Evolutionary conservation across 2,888 invertebrate species (phyloP).

Genomic region (Drosophila macrospina): DNA sequence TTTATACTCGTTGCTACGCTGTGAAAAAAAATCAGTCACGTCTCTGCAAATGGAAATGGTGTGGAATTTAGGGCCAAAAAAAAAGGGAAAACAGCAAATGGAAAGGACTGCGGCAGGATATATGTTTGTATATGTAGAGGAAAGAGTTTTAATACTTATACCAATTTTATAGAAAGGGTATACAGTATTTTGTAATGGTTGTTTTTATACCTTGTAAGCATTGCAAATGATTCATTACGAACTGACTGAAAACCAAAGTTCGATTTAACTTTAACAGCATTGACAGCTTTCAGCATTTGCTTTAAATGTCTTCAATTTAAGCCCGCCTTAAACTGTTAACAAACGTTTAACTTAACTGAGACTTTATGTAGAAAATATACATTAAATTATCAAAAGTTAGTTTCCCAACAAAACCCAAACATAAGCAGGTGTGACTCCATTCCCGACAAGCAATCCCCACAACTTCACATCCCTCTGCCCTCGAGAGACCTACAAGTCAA

Average conservation of each 20-base stretch:
- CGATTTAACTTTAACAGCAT: too few species aligned
- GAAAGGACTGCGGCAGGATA: slow-evolving; percentile 22
- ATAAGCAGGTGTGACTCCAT: slow-evolving; percentile 49
- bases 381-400: neutral
- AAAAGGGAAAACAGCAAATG: slow-evolving; percentile 30
- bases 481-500: slow-evolving; percentile 47
- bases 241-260: too few species aligned
- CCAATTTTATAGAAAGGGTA: neutral
- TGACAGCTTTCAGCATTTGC: neutral
- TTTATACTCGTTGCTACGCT: slow-evolving; percentile 42
- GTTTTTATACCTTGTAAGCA: too few species aligned
- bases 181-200: neutral
- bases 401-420: neutral
- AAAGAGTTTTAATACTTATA: slow-evolving; percentile 31
- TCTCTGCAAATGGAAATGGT: slow-evolving; percentile 60
- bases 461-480: slow-evolving; percentile 4
- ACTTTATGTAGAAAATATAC: neutral
- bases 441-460: neutral
- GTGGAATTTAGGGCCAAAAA: slow-evolving; percentile 53
- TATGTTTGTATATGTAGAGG: slow-evolving; percentile 25
- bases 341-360: neutral
- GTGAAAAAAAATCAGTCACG: slow-evolving; percentile 54
- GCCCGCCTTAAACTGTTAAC: neutral
- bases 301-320: neutral
- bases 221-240: too few species aligned